Conservation (phyloP, 1,140 invertebrate genomes). For the Drosophila subobscura region DNA sequence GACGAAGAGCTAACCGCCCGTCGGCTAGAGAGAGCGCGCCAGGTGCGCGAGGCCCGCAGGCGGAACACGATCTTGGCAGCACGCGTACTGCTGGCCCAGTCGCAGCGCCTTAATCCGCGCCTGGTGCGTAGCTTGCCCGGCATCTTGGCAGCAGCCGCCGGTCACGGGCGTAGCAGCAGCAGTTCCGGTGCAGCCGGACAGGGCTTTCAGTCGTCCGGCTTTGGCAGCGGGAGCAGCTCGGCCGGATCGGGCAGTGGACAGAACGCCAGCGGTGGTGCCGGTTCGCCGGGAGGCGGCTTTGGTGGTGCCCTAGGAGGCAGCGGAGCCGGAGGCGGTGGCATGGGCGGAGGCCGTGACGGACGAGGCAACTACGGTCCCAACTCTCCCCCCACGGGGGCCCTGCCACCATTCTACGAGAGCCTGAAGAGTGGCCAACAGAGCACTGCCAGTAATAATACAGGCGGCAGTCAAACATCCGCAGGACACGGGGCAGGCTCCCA, state of each 20-base stretch:
- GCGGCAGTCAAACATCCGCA: slow-evolving; percentile 13
- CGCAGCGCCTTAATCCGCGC: slow-evolving; percentile 84
- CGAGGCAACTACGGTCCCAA: slow-evolving; percentile 92
- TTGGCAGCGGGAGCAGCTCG: slow-evolving; percentile 72
- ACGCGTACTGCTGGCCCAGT: slow-evolving; percentile 64
- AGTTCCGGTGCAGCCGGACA: slow-evolving; percentile 83
- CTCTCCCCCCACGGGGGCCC: slow-evolving; percentile 91
- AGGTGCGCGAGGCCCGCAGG: slow-evolving; percentile 68
- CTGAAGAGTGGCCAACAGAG: slow-evolving; percentile 89
- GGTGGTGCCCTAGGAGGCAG: slow-evolving; percentile 86
- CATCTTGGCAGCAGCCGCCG: slow-evolving; percentile 88
- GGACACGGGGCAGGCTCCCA: slow-evolving; percentile 58
- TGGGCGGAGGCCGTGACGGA: slow-evolving; percentile 90
- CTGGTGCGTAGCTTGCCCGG: slow-evolving; percentile 79
- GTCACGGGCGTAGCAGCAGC: slow-evolving; percentile 88
- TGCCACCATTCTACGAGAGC: slow-evolving; percentile 93
- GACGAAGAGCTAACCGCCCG: slow-evolving; percentile 78
- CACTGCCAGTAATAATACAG: slow-evolving; percentile 45
- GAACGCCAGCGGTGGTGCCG: slow-evolving; percentile 84
- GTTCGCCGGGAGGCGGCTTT: slow-evolving; percentile 84
- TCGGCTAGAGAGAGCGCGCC: slow-evolving; percentile 65
- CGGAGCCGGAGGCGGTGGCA: slow-evolving; percentile 86
- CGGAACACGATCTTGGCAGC: slow-evolving; percentile 77
- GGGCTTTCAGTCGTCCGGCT: slow-evolving; percentile 78
- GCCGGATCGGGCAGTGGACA: slow-evolving; percentile 84